Percentiles rank a stretch among this genome's conserved stretches.
Conservation (phyloP, 2,113 vertebrate species). For the Falcunculus frontatus region DNA sequence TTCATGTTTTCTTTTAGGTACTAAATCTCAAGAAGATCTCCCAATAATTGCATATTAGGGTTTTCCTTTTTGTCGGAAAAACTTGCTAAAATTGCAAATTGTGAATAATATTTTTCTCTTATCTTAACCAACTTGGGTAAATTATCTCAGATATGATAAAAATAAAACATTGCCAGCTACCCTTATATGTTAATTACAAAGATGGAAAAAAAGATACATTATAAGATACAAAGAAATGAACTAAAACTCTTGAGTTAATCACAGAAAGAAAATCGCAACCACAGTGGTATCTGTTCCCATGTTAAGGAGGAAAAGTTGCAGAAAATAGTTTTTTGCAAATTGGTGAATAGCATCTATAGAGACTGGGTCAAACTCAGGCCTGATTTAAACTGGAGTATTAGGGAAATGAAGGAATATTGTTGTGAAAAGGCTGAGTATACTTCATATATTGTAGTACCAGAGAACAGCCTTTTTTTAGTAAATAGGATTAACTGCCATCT, state of each 20-base stretch:
- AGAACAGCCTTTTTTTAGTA: neutral
- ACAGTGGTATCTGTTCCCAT: neutral
- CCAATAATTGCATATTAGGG: no score
- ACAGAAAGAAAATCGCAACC: neutral
- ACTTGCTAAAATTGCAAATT: neutral
- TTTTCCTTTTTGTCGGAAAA: neutral
- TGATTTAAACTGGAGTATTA: neutral
- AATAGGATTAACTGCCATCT: slow-evolving; percentile 19
- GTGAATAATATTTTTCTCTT: neutral
- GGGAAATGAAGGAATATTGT: neutral
- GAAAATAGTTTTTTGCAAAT: neutral
- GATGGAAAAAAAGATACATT: neutral
- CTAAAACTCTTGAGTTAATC: neutral
- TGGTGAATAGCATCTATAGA: neutral
- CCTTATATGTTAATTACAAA: neutral
- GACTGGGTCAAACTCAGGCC: neutral
- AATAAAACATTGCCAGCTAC: neutral
- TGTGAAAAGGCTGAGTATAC: neutral
- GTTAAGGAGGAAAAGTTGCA: neutral
- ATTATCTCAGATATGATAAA: neutral
- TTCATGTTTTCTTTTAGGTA: neutral
- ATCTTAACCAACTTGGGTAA: neutral
- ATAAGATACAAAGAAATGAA: neutral
- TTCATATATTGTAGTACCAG: neutral
- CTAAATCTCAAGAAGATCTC: neutral